phyloP scores from a whole-genome alignment of 2,113 vertebrate species.

The Microtus oregoni region DNA sequence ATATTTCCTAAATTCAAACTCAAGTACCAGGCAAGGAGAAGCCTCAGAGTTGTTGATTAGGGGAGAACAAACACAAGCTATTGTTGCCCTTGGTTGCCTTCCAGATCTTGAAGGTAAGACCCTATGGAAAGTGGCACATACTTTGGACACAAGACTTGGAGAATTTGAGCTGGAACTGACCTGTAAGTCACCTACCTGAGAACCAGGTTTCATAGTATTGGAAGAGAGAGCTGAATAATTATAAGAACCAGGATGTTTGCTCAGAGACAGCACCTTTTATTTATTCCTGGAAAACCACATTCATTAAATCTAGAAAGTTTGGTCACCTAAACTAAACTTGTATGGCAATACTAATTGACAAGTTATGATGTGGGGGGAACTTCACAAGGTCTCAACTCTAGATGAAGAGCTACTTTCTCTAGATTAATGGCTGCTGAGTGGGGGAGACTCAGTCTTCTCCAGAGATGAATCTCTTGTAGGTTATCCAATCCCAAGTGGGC shows the following conservation, averaged over 20 bases:
- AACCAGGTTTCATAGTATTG: not conserved
- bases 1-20: not conserved
- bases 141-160: not conserved
- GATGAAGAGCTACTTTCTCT: not conserved
- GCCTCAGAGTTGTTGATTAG: not conserved
- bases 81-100: not conserved
- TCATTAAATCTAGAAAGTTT: not conserved
- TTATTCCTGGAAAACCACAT: not conserved
- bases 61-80: rapidly evolving
- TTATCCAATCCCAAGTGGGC: not conserved
- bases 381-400: not conserved
- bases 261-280: not conserved
- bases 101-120: not conserved
- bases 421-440: not conserved
- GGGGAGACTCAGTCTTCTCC: not conserved
- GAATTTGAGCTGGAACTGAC: not conserved
- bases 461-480: not conserved
- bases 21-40: not conserved
- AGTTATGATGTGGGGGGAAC: not conserved
- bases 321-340: not conserved
- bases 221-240: not conserved
- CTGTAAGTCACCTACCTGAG: not conserved
- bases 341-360: not conserved
- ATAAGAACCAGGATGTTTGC: not conserved
- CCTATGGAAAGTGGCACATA: not conserved